Evolutionary conservation across 2,888 invertebrate species (phyloP).

Genomic region (Epirrhoe alternata): DNA sequence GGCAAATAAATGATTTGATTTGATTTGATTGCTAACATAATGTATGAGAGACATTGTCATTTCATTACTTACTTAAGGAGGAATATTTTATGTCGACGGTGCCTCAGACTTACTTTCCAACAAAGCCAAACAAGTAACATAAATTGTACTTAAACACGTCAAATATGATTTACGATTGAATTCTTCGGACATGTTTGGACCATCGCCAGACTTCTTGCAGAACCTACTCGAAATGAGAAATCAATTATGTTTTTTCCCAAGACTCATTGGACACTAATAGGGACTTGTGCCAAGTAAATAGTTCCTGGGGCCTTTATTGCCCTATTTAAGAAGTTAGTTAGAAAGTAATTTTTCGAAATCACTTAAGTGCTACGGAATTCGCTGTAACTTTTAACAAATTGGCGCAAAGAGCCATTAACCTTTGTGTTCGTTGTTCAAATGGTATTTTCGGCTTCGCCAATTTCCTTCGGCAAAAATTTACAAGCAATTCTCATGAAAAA

Average conservation of each 20-base stretch:
- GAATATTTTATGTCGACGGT: too few species aligned
- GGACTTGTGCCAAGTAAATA: conserved; percentile 49
- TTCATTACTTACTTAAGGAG: too few species aligned
- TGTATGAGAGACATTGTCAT: background rate
- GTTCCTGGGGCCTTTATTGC: conserved; percentile 52
- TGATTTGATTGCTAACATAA: too few species aligned
- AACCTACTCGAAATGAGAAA: conserved; percentile 27
- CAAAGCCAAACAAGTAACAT: conserved; percentile 24
- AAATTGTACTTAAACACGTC: conserved; percentile 42
- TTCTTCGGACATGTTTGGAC: conserved; percentile 48
- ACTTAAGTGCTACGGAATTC: conserved; percentile 51
- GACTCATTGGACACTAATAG: conserved; percentile 34
- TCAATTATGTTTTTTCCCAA: conserved; percentile 43
- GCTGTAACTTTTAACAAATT: conserved; percentile 45
- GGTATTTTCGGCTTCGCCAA: conserved; percentile 18
- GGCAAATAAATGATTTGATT: too few species aligned
- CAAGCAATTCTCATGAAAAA: background rate
- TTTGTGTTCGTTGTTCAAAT: conserved; percentile 32
- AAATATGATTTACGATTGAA: conserved; percentile 54
- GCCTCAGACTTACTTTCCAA: conserved; percentile 7
- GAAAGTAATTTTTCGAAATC: conserved; percentile 54
- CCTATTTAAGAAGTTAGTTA: conserved; percentile 53
- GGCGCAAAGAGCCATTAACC: conserved; percentile 44
- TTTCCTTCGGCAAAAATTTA: conserved; percentile 16
- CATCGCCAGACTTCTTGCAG: conserved; percentile 35